phyloP scores from a whole-genome alignment of 2,888 invertebrate genomes.

The Cantharis nigra region DNA sequence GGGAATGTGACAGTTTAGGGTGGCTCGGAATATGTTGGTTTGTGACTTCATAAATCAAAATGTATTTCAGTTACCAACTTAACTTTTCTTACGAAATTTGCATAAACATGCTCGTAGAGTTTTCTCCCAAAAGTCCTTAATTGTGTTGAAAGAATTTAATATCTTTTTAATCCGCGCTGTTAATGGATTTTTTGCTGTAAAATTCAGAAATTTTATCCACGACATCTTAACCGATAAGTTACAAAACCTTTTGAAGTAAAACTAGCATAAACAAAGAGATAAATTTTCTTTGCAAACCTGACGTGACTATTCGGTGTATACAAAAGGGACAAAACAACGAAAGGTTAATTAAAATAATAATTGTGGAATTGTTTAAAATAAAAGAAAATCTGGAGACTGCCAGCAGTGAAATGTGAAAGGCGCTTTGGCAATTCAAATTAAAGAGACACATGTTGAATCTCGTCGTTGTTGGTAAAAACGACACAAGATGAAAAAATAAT shows the following conservation, averaged over 20 bases:
- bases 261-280: background rate
- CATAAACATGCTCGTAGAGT: background rate
- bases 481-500: background rate
- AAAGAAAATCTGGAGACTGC: background rate
- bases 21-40: background rate
- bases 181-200: background rate
- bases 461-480: background rate
- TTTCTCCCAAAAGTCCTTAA: background rate
- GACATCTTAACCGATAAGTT: background rate
- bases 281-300: background rate
- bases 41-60: background rate
- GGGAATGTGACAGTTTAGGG: background rate
- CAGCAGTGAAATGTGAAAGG: background rate
- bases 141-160: background rate
- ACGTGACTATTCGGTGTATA: background rate
- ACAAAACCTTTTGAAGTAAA: background rate
- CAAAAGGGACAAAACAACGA: background rate
- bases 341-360: background rate
- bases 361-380: background rate
- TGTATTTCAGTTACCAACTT: background rate
- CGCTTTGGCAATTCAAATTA: background rate
- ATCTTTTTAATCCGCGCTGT: background rate
- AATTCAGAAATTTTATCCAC: background rate
- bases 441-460: background rate
- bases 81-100: background rate